These are phyloP conservation scores for Mamestra brassicae DNA, from an alignment of 2,888 invertebrate species.

Conservation along the genomic window DNA sequence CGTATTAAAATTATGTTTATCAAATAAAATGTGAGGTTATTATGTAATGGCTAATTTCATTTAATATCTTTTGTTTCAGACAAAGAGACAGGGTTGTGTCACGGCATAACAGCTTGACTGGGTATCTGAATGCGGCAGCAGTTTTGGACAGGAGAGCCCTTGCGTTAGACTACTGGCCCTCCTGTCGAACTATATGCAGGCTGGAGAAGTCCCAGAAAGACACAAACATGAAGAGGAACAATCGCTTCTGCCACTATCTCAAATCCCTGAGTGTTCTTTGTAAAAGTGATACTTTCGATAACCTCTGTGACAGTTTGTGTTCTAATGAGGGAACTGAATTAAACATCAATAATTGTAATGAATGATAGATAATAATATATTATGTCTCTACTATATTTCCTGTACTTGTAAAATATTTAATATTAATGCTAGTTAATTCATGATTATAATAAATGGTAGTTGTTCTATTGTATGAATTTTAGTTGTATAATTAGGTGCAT, in stretches of 20 bases:
- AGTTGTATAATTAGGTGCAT: conserved; percentile 30
- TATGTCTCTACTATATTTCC: conserved; percentile 45
- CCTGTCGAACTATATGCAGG: conserved; percentile 93
- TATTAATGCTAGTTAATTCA: conserved; percentile 35
- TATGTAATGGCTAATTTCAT: conserved; percentile 6
- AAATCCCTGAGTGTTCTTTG: conserved; percentile 90
- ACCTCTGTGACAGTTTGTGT: conserved; percentile 83
- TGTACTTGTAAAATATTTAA: conserved; percentile 47
- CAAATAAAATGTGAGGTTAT: neutral
- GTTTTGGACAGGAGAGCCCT: conserved; percentile 90
- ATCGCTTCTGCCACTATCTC: conserved; percentile 95
- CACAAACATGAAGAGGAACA: conserved; percentile 92
- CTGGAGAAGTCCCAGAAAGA: conserved; percentile 92
- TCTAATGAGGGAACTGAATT: conserved; percentile 62
- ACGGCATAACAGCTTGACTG: conserved; percentile 83
- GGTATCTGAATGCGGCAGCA: conserved; percentile 86
- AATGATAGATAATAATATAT: conserved; percentile 55
- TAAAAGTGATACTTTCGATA: conserved; percentile 88
- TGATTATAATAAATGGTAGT: conserved; percentile 36
- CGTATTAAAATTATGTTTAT: conserved; percentile 1
- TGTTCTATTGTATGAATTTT: conserved; percentile 38
- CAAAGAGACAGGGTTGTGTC: conserved; percentile 82
- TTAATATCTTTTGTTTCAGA: conserved; percentile 82
- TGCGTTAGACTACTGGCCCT: conserved; percentile 93
- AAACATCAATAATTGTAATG: conserved; percentile 54